Percentiles rank a stretch among this genome's conserved stretches.
Conservation (phyloP, 2,797 vertebrate species). For the Aphelocoma californica region DNA sequence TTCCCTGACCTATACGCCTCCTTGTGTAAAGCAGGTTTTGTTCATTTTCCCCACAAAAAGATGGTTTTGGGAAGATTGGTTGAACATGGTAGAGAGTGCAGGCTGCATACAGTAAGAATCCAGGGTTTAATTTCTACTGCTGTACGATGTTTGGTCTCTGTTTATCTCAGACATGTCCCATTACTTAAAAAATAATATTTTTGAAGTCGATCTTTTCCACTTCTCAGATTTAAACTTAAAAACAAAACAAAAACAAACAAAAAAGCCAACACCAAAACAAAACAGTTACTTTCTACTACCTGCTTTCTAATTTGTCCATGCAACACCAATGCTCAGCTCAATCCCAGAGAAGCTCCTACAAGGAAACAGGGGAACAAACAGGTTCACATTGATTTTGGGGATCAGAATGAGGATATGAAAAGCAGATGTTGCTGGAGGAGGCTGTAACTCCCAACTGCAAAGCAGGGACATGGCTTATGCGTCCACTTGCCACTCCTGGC, state of each 20-base stretch:
- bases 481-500: not conserved
- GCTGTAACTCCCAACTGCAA: not conserved
- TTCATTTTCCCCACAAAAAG: not conserved
- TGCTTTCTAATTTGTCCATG: not conserved
- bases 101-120: accelerated
- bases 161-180: not conserved
- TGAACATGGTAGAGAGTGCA: not conserved
- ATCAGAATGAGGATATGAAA: not conserved
- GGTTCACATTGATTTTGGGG: not conserved
- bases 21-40: not conserved
- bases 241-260: not conserved
- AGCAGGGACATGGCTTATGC: not conserved
- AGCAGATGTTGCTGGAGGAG: not conserved
- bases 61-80: not conserved
- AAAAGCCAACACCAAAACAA: accelerated
- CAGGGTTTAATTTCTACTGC: not conserved
- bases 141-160: not conserved
- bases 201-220: not conserved
- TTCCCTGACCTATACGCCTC: not conserved
- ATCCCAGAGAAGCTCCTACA: not conserved
- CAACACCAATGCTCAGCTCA: not conserved
- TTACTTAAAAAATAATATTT: not conserved
- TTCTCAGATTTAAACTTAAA: not conserved
- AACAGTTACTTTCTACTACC: not conserved
- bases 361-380: accelerated